Evolutionary conservation across 1,140 invertebrate genomes (phyloP), one percentile per base, ranked within the genome.

Genomic region (Pantala flavescens): DNA sequence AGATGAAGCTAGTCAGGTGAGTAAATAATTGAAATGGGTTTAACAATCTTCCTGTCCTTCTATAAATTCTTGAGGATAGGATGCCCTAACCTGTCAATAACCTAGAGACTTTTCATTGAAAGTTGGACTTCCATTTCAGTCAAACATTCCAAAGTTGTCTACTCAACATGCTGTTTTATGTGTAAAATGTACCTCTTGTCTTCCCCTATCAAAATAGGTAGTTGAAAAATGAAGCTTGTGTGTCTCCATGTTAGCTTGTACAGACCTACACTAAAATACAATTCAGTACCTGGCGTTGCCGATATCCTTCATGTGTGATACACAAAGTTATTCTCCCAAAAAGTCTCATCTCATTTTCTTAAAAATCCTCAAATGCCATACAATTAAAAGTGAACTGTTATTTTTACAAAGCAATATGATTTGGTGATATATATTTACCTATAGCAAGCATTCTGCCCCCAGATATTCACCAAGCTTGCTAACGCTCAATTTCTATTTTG

Each of bases 231-330:
- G 49, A 63, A 7, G 49, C 49, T 63, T 63, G 49, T 63, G 49
- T 63, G 49, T 63, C n/a, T 63, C 16, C 49, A 63, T 63, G 49
- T 63, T 63, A 63, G 49, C 12, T 63, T 63, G 49, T 63, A 63
- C 49, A 19, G n/a, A 63, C 5, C 49, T 36, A 36, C 49, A 63
- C 5, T 21, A 19, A 21, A 5, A 16, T 63, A 19, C 49, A 63
- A 63, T 7, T 16, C 49, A 63, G 49, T 21, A 63, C 49, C n/a
- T 63, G 49, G 49, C 49, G 5, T 36, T 36, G 28, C 28, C 28
- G 28, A 36, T 9, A 36, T 36, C 28, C 9, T 36, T 36, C 2
- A 2, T 36, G 28, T 36, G 28, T 19, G 49, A 21, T 63, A 63
- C 12, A 63, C 49, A 16, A 63, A 63, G 49, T 63, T 63, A 16